Evolutionary conservation across 2,888 invertebrate species (phyloP), one percentile per base, ranked within the genome.

Genomic region (Micoletzkya japonica): DNA sequence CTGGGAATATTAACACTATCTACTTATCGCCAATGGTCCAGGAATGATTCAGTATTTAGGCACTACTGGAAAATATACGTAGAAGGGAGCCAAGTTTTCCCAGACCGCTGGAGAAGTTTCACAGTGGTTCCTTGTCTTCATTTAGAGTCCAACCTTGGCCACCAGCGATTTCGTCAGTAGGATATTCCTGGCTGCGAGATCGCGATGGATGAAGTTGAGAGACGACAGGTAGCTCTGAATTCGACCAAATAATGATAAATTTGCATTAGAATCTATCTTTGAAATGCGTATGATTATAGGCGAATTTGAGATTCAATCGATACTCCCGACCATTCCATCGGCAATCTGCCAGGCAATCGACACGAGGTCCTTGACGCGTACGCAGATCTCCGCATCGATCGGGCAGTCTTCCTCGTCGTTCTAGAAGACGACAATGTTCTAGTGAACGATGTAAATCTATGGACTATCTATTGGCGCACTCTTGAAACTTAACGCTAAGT

Each of bases 301-400:
- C 1, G 34, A 32, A 28, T 17, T 6, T 57, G 4, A 26, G 6
- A 6, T 17, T 30, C 6, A 6, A 4, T 57, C 39, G 28, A 61
- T 30, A 24, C 24, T 20, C 59, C n/a, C 39, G 14, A 76, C 76
- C 77, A 81, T 77, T 60, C 80, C 81, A 71, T 81, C 80, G 1
- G 74, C 72, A 17, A 78, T 72, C 67, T 81, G 81, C 80, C 81
- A 80, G 7, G 80, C 76, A 28, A 80, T 76, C 1, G 79, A 80
- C 0, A 81, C 75, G 7, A 81, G 68, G 52, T 81, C 77, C 64
- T 78, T 79, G n/a, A 81, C 74, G 2, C 75, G 52, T 2, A 81
- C 71, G 57, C 73, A 73, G 61, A 79, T 70, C 44, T 79, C 80
- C 7, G 73, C 78, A 50, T 79, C 76, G 20, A 77, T 59, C 6